phyloP scores from a whole-genome alignment of 2,113 vertebrate genomes.

The Entomyzon cyanotis region DNA sequence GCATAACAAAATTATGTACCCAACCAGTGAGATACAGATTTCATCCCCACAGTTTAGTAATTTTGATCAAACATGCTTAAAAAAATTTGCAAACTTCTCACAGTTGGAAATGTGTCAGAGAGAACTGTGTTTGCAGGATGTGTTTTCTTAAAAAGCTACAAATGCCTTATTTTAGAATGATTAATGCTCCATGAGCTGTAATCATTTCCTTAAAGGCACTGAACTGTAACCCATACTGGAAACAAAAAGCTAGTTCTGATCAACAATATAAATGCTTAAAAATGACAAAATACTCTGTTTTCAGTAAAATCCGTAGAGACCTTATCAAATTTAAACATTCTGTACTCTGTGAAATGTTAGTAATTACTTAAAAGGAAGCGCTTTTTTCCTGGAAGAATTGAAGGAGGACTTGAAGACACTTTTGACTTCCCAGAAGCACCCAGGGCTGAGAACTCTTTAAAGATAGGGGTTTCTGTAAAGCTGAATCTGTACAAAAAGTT shows the following conservation, averaged over 20 bases:
- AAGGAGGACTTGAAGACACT: background rate
- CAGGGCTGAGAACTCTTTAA: background rate
- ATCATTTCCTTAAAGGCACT: background rate
- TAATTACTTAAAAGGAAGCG: background rate
- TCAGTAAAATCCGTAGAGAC: background rate
- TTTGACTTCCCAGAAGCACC: background rate
- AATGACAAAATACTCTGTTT: background rate
- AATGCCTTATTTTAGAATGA: background rate
- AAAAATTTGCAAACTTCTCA: background rate
- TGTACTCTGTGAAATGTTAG: background rate
- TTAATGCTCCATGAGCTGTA: background rate
- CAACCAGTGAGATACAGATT: background rate
- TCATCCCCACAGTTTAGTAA: background rate
- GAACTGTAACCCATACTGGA: background rate
- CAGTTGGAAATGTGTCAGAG: background rate
- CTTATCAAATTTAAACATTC: background rate
- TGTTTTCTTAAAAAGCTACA: background rate
- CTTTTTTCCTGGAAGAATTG: background rate
- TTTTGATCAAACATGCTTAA: background rate
- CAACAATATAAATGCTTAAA: background rate
- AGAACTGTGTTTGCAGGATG: background rate
- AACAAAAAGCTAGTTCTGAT: background rate
- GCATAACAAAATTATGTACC: background rate
- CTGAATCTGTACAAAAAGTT: background rate
- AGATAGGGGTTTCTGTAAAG: background rate